phyloP scores from a whole-genome alignment of 2,113 vertebrate genomes.

The Notechis scutatus region DNA sequence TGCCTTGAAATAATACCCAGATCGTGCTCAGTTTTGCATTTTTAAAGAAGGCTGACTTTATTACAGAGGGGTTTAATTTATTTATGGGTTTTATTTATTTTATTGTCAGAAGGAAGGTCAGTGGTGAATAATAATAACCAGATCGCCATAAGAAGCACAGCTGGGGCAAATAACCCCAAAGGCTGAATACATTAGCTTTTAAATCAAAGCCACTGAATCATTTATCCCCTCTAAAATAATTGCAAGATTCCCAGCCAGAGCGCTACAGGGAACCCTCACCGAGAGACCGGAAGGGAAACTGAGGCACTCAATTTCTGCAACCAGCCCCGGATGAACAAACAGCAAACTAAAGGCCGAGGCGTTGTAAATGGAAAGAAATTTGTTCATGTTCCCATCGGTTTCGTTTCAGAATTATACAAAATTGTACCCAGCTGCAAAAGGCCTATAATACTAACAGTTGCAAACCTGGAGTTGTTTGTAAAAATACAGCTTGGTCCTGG shows the following conservation, averaged over 20 bases:
- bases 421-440: too few species aligned
- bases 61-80: background rate
- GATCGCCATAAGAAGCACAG: too few species aligned
- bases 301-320: background rate
- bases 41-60: background rate
- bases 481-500: background rate
- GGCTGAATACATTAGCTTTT: background rate
- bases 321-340: background rate
- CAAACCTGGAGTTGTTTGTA: too few species aligned
- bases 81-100: too few species aligned
- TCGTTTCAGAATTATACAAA: too few species aligned
- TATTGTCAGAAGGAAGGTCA: background rate
- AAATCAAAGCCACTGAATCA: background rate
- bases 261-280: background rate
- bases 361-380: background rate
- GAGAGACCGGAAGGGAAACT: background rate
- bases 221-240: background rate
- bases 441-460: too few species aligned
- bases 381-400: background rate
- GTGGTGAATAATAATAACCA: background rate
- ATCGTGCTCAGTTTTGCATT: background rate
- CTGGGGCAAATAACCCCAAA: background rate
- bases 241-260: background rate
- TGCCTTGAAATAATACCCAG: background rate
- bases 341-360: background rate